Conservation (phyloP, 2,797 vertebrate species). For the Prunella strophiata region DNA sequence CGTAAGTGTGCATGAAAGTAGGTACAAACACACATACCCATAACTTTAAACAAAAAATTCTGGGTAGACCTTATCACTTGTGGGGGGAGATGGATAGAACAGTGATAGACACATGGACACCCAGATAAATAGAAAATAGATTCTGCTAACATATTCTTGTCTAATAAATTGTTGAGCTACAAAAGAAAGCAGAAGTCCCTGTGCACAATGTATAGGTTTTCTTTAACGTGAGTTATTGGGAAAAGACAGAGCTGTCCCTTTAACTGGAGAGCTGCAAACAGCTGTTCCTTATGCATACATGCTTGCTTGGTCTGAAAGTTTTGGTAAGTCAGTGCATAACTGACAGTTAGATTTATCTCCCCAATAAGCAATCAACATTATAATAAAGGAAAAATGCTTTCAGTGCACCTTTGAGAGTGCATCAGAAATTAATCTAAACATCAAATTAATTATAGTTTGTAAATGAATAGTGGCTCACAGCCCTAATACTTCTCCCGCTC, state of each 20-base stretch:
- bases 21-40: neutral
- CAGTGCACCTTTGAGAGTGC: slow-evolving; percentile 79
- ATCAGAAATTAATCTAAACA: slow-evolving; percentile 82
- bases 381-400: slow-evolving; percentile 80
- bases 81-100: neutral
- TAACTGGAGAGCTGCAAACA: slow-evolving; percentile 58
- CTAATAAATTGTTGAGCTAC: slow-evolving; percentile 47
- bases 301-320: slow-evolving; percentile 76
- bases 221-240: neutral
- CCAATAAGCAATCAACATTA: slow-evolving; percentile 80
- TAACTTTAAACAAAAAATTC: neutral
- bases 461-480: slow-evolving; percentile 76
- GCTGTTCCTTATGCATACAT: slow-evolving; percentile 66
- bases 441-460: slow-evolving; percentile 81
- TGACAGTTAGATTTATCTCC: slow-evolving; percentile 80
- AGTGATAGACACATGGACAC: neutral
- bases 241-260: slow-evolving; percentile 54
- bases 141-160: neutral
- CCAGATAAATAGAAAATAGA: slow-evolving; percentile 1
- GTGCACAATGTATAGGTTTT: slow-evolving; percentile 22
- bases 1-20: neutral
- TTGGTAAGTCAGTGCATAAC: slow-evolving; percentile 76
- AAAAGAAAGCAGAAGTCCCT: slow-evolving; percentile 29
- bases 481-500: slow-evolving; percentile 67
- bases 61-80: neutral